phyloP scores from a whole-genome alignment of 2,888 invertebrate species.

The Pseudococcus jackbeardsleyi region DNA sequence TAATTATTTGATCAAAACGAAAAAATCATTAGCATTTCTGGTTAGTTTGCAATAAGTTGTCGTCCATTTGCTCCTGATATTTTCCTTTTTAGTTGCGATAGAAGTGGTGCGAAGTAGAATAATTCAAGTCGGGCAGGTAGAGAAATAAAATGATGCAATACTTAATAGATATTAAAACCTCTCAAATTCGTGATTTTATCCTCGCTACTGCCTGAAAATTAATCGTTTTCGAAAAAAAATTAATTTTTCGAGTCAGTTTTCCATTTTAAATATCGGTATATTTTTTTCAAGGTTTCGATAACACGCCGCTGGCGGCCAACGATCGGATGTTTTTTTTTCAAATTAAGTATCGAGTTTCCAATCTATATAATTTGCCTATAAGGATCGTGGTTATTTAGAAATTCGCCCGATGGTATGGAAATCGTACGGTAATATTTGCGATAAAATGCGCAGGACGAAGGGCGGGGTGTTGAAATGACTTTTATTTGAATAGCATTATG shows the following conservation, averaged over 20 bases:
- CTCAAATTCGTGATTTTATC: background rate
- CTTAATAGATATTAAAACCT: too few species aligned
- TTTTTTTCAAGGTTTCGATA: background rate
- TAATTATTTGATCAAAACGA: too few species aligned
- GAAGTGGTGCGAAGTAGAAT: too few species aligned
- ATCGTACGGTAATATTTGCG: background rate
- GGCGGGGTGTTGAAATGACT: background rate
- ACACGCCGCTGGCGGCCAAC: background rate
- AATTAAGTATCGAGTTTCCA: conserved; percentile 10
- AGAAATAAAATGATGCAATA: too few species aligned
- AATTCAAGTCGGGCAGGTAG: too few species aligned
- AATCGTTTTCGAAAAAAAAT: background rate
- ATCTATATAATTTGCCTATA: background rate
- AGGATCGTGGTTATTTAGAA: background rate
- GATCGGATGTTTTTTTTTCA: background rate
- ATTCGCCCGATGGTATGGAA: background rate
- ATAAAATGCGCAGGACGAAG: background rate
- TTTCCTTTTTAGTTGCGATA: too few species aligned
- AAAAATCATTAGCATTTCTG: too few species aligned
- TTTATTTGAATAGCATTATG: background rate
- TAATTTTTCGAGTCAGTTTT: background rate
- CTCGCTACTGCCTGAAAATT: background rate
- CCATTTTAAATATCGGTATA: background rate
- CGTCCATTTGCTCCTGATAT: too few species aligned
- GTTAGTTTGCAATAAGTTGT: too few species aligned